These are phyloP conservation scores for Clepsis dumicolana DNA, from an alignment of 2,888 invertebrate genomes.

Conservation along the genomic window DNA sequence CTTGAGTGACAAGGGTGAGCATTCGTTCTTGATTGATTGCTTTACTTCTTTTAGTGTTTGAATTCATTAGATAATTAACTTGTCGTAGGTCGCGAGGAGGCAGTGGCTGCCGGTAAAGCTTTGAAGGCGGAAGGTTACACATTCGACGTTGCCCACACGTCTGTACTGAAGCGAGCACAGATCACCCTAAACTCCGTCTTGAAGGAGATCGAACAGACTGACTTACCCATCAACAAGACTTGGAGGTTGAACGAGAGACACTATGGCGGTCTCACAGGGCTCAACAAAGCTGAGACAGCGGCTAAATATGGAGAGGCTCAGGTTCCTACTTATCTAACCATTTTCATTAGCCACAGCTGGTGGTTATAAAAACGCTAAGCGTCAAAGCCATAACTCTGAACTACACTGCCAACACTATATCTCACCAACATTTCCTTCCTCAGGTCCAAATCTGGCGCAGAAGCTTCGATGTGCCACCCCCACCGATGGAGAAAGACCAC, in stretches of 20 bases:
- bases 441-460: constrained; percentile 94
- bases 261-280: constrained; percentile 94
- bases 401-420: background rate
- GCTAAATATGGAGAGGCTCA: constrained; percentile 94
- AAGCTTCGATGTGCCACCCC: constrained; percentile 93
- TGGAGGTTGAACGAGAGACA: constrained; percentile 96
- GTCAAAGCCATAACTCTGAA: background rate
- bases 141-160: constrained; percentile 94
- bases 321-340: constrained; percentile 66
- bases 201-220: constrained; percentile 88
- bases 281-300: constrained; percentile 94
- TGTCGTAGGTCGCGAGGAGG: constrained; percentile 88
- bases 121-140: constrained; percentile 89
- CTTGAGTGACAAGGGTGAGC: constrained; percentile 88
- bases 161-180: constrained; percentile 92
- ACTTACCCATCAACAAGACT: constrained; percentile 89
- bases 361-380: background rate
- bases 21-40: constrained; percentile 1
- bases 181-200: constrained; percentile 90
- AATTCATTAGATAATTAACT: constrained; percentile 30
- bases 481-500: constrained; percentile 91
- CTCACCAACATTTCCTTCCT: constrained; percentile 21
- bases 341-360: background rate
- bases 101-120: constrained; percentile 90
- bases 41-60: constrained; percentile 1